Percentiles rank a stretch among this genome's conserved stretches.
These are phyloP conservation scores for Lemur catta DNA, from an alignment of 2,797 vertebrate species.

Conservation along the genomic window DNA sequence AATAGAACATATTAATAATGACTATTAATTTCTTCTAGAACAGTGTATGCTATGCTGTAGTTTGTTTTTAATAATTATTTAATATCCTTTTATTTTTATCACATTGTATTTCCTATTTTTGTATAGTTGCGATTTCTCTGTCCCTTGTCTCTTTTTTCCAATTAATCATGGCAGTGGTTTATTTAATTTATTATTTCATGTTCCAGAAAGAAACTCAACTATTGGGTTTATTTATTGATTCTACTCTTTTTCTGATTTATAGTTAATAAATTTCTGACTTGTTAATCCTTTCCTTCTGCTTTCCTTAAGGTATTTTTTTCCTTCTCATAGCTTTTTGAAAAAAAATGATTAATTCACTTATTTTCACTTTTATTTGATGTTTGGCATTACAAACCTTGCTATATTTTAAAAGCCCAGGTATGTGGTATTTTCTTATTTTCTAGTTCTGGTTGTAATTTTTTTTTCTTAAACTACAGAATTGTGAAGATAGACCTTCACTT, in stretches of 20 bases:
- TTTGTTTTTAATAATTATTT: conserved; percentile 4
- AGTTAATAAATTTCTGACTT: background rate
- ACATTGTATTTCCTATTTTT: conserved; percentile 3
- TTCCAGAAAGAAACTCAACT: background rate
- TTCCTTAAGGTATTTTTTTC: background rate
- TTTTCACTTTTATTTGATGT: background rate
- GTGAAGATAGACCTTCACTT: background rate
- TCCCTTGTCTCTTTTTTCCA: background rate
- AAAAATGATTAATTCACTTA: conserved; percentile 2
- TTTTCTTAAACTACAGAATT: conserved; percentile 9
- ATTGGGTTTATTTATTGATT: background rate
- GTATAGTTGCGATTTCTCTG: background rate
- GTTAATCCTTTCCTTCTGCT: background rate
- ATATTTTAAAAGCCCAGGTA: background rate
- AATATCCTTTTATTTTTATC: background rate
- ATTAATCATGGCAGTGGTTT: background rate
- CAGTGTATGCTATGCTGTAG: background rate
- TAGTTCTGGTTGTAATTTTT: background rate
- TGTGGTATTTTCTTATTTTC: background rate
- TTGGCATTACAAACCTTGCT: background rate
- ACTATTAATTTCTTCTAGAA: conserved; percentile 6
- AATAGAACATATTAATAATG: conserved; percentile 31
- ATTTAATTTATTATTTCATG: conserved; percentile 34
- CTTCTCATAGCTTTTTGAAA: background rate
- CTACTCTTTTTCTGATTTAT: background rate